Evolutionary conservation across 2,113 vertebrate species (phyloP), one percentile per base, ranked within the genome.

Genomic region (Cairina moschata): DNA sequence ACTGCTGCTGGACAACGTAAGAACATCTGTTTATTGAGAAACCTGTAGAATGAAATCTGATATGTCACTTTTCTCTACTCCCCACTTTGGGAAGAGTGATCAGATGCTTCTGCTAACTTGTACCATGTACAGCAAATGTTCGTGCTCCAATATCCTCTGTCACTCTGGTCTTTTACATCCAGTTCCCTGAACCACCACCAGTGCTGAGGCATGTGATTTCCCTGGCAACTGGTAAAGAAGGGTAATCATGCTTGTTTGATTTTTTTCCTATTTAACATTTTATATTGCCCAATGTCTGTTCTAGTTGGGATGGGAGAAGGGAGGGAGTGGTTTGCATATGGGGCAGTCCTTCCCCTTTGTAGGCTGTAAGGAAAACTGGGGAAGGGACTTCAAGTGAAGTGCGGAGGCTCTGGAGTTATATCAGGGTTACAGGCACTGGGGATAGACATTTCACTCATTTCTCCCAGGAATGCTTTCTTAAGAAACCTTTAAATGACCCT

Each of bases 161-260:
- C 5, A 40, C 23, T n/a, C 26, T 66, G 29, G 5, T 44, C 17
- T 78, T 78, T 78, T 66, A 38, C 31, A 54, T 31, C 8, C 16
- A 26, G 3, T n/a, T 2, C 12, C 5, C 7, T 60, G 26, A 46
- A 80, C 7, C 13, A 18, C 22, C 29, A 16, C 2, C 25, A 73
- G 1, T 9, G 7, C 11, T 56, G 62, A 44, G 16, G 13, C 0
- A 0, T 17, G 2, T 52, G 26, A 66, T 15, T 10, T 46, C 15
- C 8, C 15, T 62, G 34, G 52, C 3, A 68, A 67, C 10, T 44
- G 20, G 20, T 44, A 81, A 32, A 29, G 29, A 69, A 86, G 83
- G n/a, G 11, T 42, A 25, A 29, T 55, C 6, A 4, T 46, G 31
- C 5, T 69, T 31, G 3, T 22, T 26, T 22, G 2, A 14, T 7